Evolutionary conservation across 1,140 invertebrate species (phyloP).

Genomic region (Portunus trituberculatus): DNA sequence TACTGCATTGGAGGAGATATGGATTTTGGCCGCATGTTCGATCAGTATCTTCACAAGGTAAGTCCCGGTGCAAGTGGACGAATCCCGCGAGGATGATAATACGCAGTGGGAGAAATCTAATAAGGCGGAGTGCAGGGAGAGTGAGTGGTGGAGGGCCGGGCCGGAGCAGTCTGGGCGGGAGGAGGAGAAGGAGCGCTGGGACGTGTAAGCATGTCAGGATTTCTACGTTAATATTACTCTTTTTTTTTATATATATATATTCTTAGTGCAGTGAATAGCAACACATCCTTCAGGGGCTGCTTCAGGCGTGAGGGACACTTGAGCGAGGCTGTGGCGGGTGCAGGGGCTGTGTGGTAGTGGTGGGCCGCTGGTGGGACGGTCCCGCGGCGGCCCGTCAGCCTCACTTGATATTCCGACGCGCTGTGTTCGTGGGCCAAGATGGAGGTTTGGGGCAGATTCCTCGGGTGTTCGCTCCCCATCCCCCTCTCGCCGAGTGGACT

Average conservation of each 20-base stretch:
- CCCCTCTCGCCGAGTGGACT: background rate
- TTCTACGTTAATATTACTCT: background rate
- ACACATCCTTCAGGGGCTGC: background rate
- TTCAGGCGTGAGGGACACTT: background rate
- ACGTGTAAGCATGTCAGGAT: background rate
- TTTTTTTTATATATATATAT: background rate
- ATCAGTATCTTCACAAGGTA: conserved; percentile 73
- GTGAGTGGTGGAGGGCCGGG: background rate
- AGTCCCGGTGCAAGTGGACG: conserved; percentile 4
- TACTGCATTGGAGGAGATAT: conserved; percentile 73
- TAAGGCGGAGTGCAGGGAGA: conserved; percentile 30
- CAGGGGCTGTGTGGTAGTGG: background rate
- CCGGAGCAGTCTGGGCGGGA: background rate
- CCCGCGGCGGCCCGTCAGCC: conserved; percentile 44
- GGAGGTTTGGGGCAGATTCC: conserved; percentile 2
- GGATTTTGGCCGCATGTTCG: conserved; percentile 72
- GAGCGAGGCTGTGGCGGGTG: background rate
- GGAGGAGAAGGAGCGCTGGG: background rate
- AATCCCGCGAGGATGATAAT: background rate
- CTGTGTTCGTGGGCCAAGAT: background rate
- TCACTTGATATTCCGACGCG: conserved; percentile 43
- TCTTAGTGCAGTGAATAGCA: background rate
- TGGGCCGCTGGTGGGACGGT: conserved; percentile 34
- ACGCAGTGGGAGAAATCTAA: background rate
- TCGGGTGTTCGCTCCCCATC: background rate